Base-by-base conservation (phyloP, 1,140 invertebrate genomes). In the Diprion similis region DNA sequence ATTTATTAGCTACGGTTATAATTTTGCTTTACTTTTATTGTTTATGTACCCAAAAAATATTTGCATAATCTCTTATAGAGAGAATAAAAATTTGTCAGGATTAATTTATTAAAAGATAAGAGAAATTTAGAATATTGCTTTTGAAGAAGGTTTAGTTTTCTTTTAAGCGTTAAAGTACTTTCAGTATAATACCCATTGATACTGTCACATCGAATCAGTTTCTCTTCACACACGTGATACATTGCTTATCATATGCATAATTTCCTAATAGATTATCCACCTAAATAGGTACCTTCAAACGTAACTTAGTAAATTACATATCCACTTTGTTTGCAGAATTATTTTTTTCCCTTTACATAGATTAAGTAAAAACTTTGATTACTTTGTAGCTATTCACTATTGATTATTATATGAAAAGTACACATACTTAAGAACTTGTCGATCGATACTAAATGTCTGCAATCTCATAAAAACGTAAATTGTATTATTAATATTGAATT, bases 401-500 rank as follows among this genome's bases (percentile, higher is more conserved):
- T 59, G 24, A 37, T 59, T 59, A 59, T 59, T 59, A 17, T 15
- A 15, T 59, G 24, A 37, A 15, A 15, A 59, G 7, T 59, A 17
- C 11, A 15, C 9, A 8, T 59, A 59, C 51, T 59, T 59, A 59
- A 59, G 51, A 59, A 59, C 51, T 59, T 59, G 51, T 59, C 51
- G 51, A 59, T 59, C 9, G 51, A 59, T 59, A 8, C 9, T 59
- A 59, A 13, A 59, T 59, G 51, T 59, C 51, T 59, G 51, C 51
- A 59, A 59, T 59, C 51, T 59, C 51, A 59, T 59, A 59, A 0
- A 15, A 59, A 37, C 51, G 11, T 59, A 59, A 59, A 59, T 59
- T 59, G 51, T 59, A 59, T 59, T 59, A 59, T 15, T 59, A 59
- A 59, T 59, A 59, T 37, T 59, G 51, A 59, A 59, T 9, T n/a